Percentiles rank a stretch among this genome's conserved stretches.
These are phyloP conservation scores for Lagria hirta DNA, from an alignment of 2,888 invertebrate species.

Conservation along the genomic window DNA sequence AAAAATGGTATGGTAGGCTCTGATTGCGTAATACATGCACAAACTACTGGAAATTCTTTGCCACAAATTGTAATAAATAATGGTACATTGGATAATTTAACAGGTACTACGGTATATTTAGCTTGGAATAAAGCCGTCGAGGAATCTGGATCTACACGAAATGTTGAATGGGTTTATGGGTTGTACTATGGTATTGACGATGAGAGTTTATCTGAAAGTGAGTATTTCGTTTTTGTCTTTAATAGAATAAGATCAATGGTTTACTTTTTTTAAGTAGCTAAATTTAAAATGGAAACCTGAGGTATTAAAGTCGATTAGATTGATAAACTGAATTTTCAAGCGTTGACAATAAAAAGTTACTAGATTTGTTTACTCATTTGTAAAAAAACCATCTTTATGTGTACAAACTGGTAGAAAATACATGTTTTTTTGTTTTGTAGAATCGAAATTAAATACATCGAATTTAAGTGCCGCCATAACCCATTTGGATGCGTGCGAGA, in stretches of 20 bases:
- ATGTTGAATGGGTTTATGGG: conserved; percentile 65
- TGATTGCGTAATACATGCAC: conserved; percentile 54
- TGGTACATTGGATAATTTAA: conserved; percentile 57
- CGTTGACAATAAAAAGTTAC: too few species aligned
- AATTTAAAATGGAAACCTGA: too few species aligned
- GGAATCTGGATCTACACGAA: conserved; percentile 61
- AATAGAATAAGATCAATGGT: conserved; percentile 13
- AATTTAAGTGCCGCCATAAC: conserved; percentile 60
- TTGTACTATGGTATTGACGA: conserved; percentile 68
- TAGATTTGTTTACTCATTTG: too few species aligned
- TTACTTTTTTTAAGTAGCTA: too few species aligned
- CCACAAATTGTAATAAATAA: conserved; percentile 56
- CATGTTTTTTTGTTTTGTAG: conserved; percentile 45
- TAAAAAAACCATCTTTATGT: too few species aligned
- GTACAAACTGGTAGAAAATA: too few species aligned
- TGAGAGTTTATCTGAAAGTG: conserved; percentile 63
- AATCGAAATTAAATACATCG: conserved; percentile 55
- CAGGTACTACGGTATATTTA: conserved; percentile 64
- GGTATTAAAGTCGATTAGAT: too few species aligned
- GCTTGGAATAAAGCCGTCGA: too few species aligned
- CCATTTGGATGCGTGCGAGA: conserved; percentile 71
- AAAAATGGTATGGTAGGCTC: conserved; percentile 62
- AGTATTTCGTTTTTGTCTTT: conserved; percentile 39
- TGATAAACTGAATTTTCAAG: too few species aligned
- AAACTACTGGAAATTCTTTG: conserved; percentile 56